A percentile compares a stretch with the other conserved stretches of the same genome.
Conservation (phyloP, 2,113 vertebrate species). For the Xerus inauris region DNA sequence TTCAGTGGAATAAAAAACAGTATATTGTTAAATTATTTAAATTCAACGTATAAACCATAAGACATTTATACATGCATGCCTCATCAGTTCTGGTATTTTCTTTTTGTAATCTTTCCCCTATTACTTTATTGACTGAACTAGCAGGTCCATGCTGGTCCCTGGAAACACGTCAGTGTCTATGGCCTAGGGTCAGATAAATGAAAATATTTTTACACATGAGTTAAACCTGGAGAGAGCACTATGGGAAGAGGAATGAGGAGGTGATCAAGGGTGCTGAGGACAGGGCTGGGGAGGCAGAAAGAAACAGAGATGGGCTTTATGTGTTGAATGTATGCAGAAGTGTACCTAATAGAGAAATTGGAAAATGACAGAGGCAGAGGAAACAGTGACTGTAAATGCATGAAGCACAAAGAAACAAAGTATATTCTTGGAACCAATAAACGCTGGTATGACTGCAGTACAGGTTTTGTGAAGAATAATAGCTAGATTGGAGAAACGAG, state of each 20-base stretch:
- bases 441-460: background rate
- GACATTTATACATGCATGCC: background rate
- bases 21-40: conserved; percentile 5
- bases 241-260: background rate
- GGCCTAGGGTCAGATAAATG: background rate
- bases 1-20: background rate
- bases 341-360: background rate
- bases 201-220: background rate
- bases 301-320: background rate
- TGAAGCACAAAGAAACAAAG: background rate
- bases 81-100: background rate
- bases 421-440: background rate
- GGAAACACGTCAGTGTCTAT: background rate
- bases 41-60: background rate
- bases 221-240: background rate
- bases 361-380: background rate
- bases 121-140: background rate
- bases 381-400: background rate
- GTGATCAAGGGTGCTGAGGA: no score
- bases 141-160: background rate
- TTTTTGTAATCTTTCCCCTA: background rate
- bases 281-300: background rate
- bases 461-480: background rate
- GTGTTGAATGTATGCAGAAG: background rate
- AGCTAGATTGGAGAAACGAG: background rate